Percentiles rank a stretch among this genome's conserved stretches.
These are phyloP conservation scores for Plebejus anna DNA, from an alignment of 2,888 invertebrate species.

Conservation along the genomic window DNA sequence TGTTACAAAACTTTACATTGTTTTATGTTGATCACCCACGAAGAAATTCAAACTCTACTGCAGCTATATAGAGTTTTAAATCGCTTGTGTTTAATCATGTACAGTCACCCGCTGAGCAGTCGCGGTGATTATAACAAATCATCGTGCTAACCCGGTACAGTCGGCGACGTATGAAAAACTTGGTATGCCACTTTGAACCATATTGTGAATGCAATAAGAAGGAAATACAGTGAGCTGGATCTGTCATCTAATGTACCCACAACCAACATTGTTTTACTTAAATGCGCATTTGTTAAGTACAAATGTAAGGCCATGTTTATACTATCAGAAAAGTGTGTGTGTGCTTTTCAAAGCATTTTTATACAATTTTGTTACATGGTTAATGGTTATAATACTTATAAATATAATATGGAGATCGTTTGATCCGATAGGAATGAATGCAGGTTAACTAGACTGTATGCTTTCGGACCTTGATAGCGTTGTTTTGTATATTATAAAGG, in stretches of 20 bases:
- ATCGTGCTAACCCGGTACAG: constrained; percentile 15
- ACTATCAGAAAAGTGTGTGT: neutral
- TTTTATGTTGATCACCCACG: constrained; percentile 53
- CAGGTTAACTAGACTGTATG: too few relatives aligned
- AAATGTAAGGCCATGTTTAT: neutral
- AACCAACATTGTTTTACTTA: constrained; percentile 9
- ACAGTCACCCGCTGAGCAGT: constrained; percentile 66
- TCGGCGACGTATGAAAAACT: neutral
- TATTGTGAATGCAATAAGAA: neutral
- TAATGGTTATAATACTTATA: too few relatives aligned
- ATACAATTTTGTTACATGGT: too few relatives aligned
- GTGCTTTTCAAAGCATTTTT: neutral
- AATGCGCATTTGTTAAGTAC: neutral
- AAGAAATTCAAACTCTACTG: constrained; percentile 39
- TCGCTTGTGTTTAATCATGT: constrained; percentile 40
- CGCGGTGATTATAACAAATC: constrained; percentile 74
- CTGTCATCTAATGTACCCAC: neutral
- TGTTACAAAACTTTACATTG: constrained; percentile 69
- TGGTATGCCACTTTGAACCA: neutral
- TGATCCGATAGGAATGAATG: too few relatives aligned
- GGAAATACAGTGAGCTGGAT: neutral
- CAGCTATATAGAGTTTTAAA: constrained; percentile 45
- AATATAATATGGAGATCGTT: too few relatives aligned
- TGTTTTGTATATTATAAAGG: too few relatives aligned
- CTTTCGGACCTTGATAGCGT: too few relatives aligned